These are phyloP conservation scores for Gila orcuttii DNA, from an alignment of 2,113 vertebrate species.

Conservation along the genomic window DNA sequence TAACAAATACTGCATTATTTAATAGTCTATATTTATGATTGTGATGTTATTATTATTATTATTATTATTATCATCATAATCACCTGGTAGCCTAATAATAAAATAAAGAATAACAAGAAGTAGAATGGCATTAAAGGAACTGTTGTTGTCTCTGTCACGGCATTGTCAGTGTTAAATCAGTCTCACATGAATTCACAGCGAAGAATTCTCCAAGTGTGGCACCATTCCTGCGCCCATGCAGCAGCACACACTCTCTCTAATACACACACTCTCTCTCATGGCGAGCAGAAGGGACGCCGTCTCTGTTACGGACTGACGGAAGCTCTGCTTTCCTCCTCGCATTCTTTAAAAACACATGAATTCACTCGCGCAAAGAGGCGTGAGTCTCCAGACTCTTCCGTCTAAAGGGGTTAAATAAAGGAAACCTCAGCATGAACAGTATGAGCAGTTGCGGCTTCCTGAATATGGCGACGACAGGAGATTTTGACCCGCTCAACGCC, in stretches of 20 bases:
- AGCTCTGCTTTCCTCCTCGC: conserved; percentile 10
- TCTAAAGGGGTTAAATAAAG: conserved; percentile 31
- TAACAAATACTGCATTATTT: background rate
- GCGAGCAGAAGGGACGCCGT: conserved; percentile 14
- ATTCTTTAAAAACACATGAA: conserved; percentile 8
- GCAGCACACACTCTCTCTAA: background rate
- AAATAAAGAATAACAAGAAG: background rate
- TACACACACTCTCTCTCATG: background rate
- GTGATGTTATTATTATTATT: background rate
- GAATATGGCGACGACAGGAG: conserved; percentile 80
- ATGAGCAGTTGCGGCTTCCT: conserved; percentile 66
- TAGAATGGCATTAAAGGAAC: background rate
- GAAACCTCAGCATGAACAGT: conserved; percentile 40
- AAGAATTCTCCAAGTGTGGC: conserved; percentile 33
- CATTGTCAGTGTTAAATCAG: conserved; percentile 35
- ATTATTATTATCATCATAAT: background rate
- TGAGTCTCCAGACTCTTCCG: conserved; percentile 11
- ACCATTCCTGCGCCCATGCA: conserved; percentile 12
- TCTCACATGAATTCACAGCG: conserved; percentile 11
- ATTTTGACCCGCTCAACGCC: conserved; percentile 78
- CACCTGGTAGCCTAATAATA: background rate
- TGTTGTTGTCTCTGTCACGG: conserved; percentile 14
- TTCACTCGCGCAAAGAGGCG: background rate
- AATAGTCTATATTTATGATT: background rate
- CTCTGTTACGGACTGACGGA: conserved; percentile 39